These are phyloP conservation scores for Drosophila oshimai DNA, from an alignment of 1,140 invertebrate genomes.

Conservation along the genomic window DNA sequence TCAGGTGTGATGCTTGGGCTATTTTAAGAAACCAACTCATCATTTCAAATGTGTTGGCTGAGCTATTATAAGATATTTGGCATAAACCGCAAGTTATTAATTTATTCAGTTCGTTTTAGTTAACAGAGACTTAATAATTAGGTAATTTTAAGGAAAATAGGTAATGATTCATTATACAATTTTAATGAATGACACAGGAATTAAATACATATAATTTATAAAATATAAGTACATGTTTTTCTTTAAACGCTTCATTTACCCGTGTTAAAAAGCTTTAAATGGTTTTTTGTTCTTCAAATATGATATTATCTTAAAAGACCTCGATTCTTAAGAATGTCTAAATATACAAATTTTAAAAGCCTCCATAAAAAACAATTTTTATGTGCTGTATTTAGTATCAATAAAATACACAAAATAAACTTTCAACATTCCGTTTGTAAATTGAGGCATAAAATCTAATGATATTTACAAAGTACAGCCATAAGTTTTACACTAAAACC, in stretches of 20 bases:
- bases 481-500: background rate
- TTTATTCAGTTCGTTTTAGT: background rate
- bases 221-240: no score
- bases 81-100: no score
- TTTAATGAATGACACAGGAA: no score
- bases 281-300: no score
- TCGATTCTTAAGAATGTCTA: no score
- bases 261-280: no score
- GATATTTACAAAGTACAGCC: background rate
- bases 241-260: no score
- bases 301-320: no score
- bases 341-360: background rate
- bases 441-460: conserved; percentile 17
- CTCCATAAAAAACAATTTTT: background rate
- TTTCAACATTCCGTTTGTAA: background rate
- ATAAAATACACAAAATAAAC: conserved; percentile 13
- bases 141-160: no score
- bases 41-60: background rate
- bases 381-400: conserved; percentile 4
- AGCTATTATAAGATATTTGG: background rate
- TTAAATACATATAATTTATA: no score
- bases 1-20: background rate
- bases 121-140: no score
- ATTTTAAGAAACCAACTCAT: conserved; percentile 29
- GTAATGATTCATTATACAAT: no score